Evolutionary conservation across 2,888 invertebrate genomes (phyloP).

Genomic region (Drosophila siamana): DNA sequence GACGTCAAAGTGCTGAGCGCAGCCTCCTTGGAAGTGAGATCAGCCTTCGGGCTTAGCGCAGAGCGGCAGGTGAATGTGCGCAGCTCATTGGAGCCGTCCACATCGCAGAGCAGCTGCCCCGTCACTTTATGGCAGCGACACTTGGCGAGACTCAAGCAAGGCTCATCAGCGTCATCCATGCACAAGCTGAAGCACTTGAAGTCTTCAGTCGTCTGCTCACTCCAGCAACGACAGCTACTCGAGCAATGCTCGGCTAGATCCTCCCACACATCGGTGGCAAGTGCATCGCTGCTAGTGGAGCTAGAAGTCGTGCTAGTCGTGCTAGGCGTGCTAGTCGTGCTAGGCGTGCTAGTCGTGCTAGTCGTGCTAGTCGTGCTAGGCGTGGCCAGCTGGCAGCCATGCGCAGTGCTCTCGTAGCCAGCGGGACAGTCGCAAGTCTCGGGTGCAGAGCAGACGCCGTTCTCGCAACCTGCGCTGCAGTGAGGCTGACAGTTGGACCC

Average conservation of each 20-base stretch:
- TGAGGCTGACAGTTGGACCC: slow-evolving; percentile 83
- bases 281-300: neutral
- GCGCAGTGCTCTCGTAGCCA: slow-evolving; percentile 32
- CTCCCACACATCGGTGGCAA: slow-evolving; percentile 1
- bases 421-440: slow-evolving; percentile 74
- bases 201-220: neutral
- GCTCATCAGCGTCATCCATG: slow-evolving; percentile 56
- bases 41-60: neutral
- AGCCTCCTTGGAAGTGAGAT: slow-evolving; percentile 85
- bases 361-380: neutral
- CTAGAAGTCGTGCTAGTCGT: neutral
- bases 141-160: slow-evolving; percentile 59
- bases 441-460: slow-evolving; percentile 82
- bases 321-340: neutral
- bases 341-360: neutral
- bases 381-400: slow-evolving; percentile 30
- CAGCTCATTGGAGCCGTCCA: neutral
- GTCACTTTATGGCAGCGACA: slow-evolving; percentile 56
- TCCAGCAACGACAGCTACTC: slow-evolving; percentile 64
- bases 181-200: slow-evolving; percentile 61
- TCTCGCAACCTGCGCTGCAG: slow-evolving; percentile 60
- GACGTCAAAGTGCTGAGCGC: slow-evolving; percentile 61
- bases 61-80: neutral
- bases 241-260: slow-evolving; percentile 37
- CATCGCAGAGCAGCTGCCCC: slow-evolving; percentile 47